Conservation (phyloP, 2,113 vertebrate genomes). For the Bufo gargarizans region DNA sequence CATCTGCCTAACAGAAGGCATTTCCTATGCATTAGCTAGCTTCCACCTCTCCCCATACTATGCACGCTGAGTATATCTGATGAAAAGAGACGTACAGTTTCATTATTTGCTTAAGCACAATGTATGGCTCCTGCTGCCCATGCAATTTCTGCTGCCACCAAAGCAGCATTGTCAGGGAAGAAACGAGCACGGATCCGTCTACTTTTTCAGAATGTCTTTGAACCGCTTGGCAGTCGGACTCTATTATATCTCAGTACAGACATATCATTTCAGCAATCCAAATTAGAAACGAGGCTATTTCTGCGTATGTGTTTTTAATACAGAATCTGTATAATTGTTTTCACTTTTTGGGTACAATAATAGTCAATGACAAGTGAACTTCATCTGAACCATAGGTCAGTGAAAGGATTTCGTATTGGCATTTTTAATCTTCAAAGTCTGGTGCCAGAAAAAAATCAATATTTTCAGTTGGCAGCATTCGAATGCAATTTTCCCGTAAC, state of each 20-base stretch:
- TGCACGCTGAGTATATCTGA: background rate
- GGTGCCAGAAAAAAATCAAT: slow-evolving; percentile 94
- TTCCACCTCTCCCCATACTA: background rate
- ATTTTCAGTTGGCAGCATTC: slow-evolving; percentile 82
- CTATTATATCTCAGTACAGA: slow-evolving; percentile 66
- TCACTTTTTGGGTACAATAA: slow-evolving; percentile 74
- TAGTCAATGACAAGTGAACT: slow-evolving; percentile 98
- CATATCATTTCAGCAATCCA: slow-evolving; percentile 77
- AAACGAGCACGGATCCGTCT: slow-evolving; percentile 69
- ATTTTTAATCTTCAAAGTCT: slow-evolving; percentile 95
- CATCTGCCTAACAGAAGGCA: background rate
- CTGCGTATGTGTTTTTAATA: slow-evolving; percentile 85
- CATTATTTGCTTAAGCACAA: slow-evolving; percentile 23
- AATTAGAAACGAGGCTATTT: slow-evolving; percentile 72
- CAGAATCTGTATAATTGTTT: slow-evolving; percentile 81
- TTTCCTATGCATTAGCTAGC: background rate
- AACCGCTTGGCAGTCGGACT: slow-evolving; percentile 57
- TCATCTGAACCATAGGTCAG: slow-evolving; percentile 89
- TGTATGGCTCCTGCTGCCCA: background rate
- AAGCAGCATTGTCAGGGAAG: slow-evolving; percentile 61
- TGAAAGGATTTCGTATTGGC: slow-evolving; percentile 95
- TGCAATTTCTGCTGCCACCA: slow-evolving; percentile 49
- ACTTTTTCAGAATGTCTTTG: slow-evolving; percentile 65
- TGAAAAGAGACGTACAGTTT: slow-evolving; percentile 24
- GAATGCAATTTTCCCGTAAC: slow-evolving; percentile 82